phyloP scores from a whole-genome alignment of 2,113 vertebrate species.

The Percopsis transmontana region DNA sequence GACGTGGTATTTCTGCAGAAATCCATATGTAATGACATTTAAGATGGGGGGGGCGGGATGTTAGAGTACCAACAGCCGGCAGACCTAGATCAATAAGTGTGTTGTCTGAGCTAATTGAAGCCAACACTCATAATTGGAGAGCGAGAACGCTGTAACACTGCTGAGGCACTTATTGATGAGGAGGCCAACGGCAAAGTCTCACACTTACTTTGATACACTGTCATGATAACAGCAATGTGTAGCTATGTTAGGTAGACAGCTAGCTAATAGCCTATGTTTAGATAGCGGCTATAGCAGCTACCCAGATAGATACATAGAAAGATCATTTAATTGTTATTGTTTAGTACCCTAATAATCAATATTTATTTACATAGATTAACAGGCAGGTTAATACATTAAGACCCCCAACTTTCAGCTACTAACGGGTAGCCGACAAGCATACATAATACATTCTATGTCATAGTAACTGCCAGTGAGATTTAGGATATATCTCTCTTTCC shows the following conservation, averaged over 20 bases:
- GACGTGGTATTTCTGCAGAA: constrained; percentile 3
- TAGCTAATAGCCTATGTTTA: background rate
- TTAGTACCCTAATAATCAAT: too few relatives aligned
- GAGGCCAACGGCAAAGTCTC: constrained; percentile 24
- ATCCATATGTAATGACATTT: constrained; percentile 41
- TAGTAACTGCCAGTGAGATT: constrained; percentile 75
- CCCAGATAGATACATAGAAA: too few relatives aligned
- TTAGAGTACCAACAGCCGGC: constrained; percentile 21
- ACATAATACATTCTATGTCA: constrained; percentile 69
- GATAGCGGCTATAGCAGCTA: too few relatives aligned
- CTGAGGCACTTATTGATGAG: constrained; percentile 48
- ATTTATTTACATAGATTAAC: too few relatives aligned
- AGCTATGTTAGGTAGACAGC: background rate
- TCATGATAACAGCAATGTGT: background rate
- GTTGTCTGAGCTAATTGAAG: constrained; percentile 64
- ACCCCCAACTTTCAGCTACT: too few relatives aligned
- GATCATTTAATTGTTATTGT: too few relatives aligned
- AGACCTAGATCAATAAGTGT: constrained; percentile 62
- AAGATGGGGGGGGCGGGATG: constrained; percentile 16
- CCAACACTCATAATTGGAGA: constrained; percentile 60
- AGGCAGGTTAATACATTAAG: too few relatives aligned
- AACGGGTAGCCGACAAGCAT: constrained; percentile 46
- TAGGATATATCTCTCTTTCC: constrained; percentile 43
- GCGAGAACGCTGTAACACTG: constrained; percentile 27
- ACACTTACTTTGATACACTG: constrained; percentile 33